A percentile compares a stretch with the other conserved stretches of the same genome.
These are phyloP conservation scores for Nothoprocta perdicaria DNA, from an alignment of 2,113 vertebrate genomes.

Conservation along the genomic window DNA sequence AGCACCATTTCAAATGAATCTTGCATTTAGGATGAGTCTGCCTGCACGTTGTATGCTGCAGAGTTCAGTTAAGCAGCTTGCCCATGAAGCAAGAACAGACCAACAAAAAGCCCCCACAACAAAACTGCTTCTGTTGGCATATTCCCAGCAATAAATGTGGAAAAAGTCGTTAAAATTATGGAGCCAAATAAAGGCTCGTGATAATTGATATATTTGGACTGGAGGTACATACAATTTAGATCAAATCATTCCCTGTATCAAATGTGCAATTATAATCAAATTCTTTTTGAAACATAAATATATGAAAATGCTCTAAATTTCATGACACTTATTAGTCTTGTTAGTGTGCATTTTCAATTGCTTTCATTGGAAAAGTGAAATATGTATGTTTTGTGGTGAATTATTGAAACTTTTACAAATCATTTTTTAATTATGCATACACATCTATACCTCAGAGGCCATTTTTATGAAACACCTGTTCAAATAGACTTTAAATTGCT, in stretches of 20 bases:
- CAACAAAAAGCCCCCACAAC: neutral
- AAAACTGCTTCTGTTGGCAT: neutral
- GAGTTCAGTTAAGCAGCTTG: neutral
- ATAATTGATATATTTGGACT: constrained; percentile 5
- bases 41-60: neutral
- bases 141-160: constrained; percentile 30
- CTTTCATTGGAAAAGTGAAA: neutral
- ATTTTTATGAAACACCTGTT: neutral
- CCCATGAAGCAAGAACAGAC: constrained; percentile 29
- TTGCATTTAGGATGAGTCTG: neutral
- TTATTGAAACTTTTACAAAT: neutral
- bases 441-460: neutral
- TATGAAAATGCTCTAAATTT: neutral
- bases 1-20: neutral
- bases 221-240: neutral
- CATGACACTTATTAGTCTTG: neutral
- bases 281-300: too few species aligned
- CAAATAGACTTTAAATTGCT: neutral
- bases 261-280: neutral
- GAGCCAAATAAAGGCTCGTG: neutral
- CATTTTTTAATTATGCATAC: neutral
- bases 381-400: neutral
- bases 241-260: neutral
- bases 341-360: neutral
- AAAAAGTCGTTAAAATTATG: constrained; percentile 34